Evolutionary conservation across 2,113 vertebrate genomes (phyloP).

Genomic region (Pipra filicauda): DNA sequence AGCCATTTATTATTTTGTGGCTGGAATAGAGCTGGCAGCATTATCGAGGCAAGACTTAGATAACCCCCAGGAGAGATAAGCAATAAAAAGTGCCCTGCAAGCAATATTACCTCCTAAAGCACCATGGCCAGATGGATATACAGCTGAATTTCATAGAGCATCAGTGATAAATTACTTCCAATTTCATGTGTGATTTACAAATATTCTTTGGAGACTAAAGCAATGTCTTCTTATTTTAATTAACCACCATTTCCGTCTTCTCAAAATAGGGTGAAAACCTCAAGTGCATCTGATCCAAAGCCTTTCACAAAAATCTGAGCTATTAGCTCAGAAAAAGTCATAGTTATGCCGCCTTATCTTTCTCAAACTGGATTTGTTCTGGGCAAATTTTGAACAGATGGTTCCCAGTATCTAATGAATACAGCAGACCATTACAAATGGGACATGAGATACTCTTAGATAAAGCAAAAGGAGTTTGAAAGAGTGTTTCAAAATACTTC

Average conservation of each 20-base stretch:
- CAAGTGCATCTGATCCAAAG: constrained; percentile 36
- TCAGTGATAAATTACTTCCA: constrained; percentile 74
- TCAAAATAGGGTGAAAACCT: constrained; percentile 32
- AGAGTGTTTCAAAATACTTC: background rate
- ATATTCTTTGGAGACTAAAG: constrained; percentile 62
- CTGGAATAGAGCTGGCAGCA: constrained; percentile 40
- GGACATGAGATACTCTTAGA: background rate
- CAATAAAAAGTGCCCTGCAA: constrained; percentile 72
- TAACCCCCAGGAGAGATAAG: constrained; percentile 70
- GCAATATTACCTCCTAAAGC: constrained; percentile 73
- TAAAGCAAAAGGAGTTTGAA: background rate
- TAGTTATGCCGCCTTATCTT: constrained; percentile 2
- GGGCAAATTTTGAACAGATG: constrained; percentile 45
- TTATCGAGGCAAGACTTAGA: constrained; percentile 62
- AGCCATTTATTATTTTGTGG: constrained; percentile 49
- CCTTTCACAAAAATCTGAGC: background rate
- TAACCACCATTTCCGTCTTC: constrained; percentile 32
- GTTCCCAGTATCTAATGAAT: constrained; percentile 31
- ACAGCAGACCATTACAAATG: constrained; percentile 26
- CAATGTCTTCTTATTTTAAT: constrained; percentile 61
- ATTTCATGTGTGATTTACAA: constrained; percentile 74
- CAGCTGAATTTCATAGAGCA: constrained; percentile 67
- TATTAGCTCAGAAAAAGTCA: constrained; percentile 48
- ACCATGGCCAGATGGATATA: constrained; percentile 70
- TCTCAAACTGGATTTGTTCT: constrained; percentile 45